These are phyloP conservation scores for Mus spretus DNA, from an alignment of 2,797 vertebrate species.

Conservation along the genomic window DNA sequence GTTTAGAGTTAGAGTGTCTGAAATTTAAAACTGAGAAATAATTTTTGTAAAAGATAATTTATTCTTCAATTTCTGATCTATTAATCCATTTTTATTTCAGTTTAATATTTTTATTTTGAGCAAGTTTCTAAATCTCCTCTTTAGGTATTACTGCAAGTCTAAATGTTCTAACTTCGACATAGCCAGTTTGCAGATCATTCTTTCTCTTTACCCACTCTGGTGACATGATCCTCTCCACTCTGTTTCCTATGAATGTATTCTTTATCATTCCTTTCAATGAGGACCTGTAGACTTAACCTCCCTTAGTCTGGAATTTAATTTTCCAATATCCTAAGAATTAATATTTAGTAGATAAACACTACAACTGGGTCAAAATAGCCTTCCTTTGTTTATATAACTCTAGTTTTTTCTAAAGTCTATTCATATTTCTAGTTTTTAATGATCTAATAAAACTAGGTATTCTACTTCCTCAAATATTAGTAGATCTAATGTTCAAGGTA, in stretches of 20 bases:
- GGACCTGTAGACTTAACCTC: background rate
- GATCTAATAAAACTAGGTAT: background rate
- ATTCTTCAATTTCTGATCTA: background rate
- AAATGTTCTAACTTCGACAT: background rate
- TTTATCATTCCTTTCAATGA: background rate
- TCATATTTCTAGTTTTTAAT: background rate
- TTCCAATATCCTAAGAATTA: background rate
- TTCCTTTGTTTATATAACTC: background rate
- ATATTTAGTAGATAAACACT: background rate
- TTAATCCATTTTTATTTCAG: background rate
- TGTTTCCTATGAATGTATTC: background rate
- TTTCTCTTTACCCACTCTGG: background rate
- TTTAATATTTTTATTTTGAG: background rate
- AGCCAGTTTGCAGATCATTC: background rate
- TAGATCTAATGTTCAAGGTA: background rate
- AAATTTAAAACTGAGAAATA: slow-evolving; percentile 1
- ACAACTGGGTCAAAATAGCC: background rate
- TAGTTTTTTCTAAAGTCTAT: background rate
- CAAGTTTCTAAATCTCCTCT: background rate
- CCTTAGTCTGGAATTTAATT: background rate
- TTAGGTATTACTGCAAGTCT: background rate
- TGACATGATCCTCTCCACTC: background rate
- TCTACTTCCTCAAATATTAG: background rate
- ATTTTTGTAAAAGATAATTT: background rate
- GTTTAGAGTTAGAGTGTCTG: background rate